phyloP scores from a whole-genome alignment of 1,140 invertebrate genomes.

The Plectrocnemia conspersa region DNA sequence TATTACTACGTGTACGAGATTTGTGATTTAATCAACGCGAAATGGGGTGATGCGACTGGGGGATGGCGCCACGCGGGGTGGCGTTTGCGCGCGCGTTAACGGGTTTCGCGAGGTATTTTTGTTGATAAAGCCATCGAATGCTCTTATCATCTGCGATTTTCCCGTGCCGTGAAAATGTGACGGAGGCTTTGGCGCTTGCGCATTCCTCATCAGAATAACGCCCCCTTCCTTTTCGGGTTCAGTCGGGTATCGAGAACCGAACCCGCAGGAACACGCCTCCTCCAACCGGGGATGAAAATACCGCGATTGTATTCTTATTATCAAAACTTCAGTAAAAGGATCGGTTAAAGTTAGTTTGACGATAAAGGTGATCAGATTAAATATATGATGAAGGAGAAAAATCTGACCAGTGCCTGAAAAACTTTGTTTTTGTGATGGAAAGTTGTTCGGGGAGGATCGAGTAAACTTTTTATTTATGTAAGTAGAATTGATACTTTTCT shows the following conservation, averaged over 20 bases:
- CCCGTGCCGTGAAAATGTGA: conserved; percentile 1
- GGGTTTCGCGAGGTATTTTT: conserved; percentile 7
- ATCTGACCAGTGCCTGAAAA: too few species aligned
- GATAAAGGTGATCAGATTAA: too few species aligned
- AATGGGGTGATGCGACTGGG: neutral
- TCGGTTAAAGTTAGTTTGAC: too few species aligned
- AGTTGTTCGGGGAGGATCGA: too few species aligned
- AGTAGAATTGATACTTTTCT: too few species aligned
- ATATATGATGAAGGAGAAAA: too few species aligned
- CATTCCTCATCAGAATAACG: neutral
- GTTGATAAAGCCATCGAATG: conserved; percentile 17
- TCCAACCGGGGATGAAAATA: too few species aligned
- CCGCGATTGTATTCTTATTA: too few species aligned
- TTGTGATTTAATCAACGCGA: neutral
- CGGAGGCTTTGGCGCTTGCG: conserved; percentile 10
- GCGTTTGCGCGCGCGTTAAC: conserved; percentile 17
- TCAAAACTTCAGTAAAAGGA: neutral
- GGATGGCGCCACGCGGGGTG: neutral
- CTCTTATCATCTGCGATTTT: conserved; percentile 13
- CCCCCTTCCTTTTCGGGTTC: neutral
- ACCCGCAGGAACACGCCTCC: neutral
- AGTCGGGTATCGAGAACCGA: conserved; percentile 7
- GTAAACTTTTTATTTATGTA: too few species aligned
- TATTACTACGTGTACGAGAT: too few species aligned
- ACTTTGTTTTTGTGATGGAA: too few species aligned